Base-by-base conservation (phyloP, 2,888 invertebrate genomes). In the Eupithecia dodoneata region DNA sequence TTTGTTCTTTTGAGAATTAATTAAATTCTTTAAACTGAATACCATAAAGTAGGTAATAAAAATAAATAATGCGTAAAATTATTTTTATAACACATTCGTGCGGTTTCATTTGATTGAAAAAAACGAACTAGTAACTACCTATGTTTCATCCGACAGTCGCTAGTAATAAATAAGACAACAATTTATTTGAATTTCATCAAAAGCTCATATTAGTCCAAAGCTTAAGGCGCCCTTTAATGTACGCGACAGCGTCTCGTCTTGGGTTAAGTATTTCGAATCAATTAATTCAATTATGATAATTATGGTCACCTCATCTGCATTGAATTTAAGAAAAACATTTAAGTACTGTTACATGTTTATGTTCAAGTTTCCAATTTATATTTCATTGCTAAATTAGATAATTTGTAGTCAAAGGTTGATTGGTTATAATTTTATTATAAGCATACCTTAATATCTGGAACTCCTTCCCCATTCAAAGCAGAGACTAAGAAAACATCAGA, bases 401-500 rank as follows among this genome's bases (percentile, higher is more conserved):
- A 47, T 47, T 12, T 47, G 4, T 49, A 49, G 3, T 52, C 52
- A 52, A 52, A 52, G 6, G 15, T 15, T 52, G 15, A 52, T 52
- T 49, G 47, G 13, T 52, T 15, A 52, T n/a, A n/a, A n/a, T n/a
- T n/a, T n/a, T n/a, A n/a, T n/a, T n/a, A n/a, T 15, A 42, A 42
- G 15, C 15, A n/a, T 86, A 97, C 97, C 93, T 96, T 96, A 47
- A 98, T 93, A 84, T 97, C 97, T 49, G 95, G 93, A 2, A 98
- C 92, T 2, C 98, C 98, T 91, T 96, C 96, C 42, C 97, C 97
- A 76, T 96, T 96, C 45, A 98, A 89, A 0, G 99, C 97, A 10
- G 99, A 99, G n/a, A 98, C 96, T 95, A 99, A 97, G 89, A 99
- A 99, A 12, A 99, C 97, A 87, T 98, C 97, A 45, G 96, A 96